A percentile compares a stretch with the other conserved stretches of the same genome.
Conservation (phyloP, 1,140 invertebrate species). For the Vanessa tameamea region DNA sequence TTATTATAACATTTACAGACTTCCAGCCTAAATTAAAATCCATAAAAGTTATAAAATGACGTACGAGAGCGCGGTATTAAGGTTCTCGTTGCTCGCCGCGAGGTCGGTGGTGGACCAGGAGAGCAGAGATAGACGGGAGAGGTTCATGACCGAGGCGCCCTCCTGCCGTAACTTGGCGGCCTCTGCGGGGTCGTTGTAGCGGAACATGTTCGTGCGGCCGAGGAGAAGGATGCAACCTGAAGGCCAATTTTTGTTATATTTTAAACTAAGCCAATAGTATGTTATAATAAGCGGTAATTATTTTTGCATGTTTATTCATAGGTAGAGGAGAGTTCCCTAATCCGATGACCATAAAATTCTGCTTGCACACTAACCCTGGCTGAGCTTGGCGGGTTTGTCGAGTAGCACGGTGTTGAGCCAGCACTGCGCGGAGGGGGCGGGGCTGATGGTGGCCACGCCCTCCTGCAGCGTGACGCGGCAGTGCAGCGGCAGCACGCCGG, state of each 20-base stretch:
- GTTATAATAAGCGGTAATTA: no score
- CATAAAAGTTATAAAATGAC: slow-evolving; percentile 26
- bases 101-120: slow-evolving; percentile 92
- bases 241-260: slow-evolving; percentile 8
- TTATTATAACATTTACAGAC: no score
- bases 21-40: no score
- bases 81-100: slow-evolving; percentile 88
- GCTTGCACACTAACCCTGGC: slow-evolving; percentile 51
- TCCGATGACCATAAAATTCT: not conserved
- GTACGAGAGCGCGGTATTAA: slow-evolving; percentile 69
- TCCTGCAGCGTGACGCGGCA: slow-evolving; percentile 88
- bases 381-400: slow-evolving; percentile 65
- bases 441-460: slow-evolving; percentile 89
- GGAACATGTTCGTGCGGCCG: slow-evolving; percentile 94
- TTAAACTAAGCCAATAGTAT: not conserved
- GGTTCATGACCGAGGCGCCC: slow-evolving; percentile 85
- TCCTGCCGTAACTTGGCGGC: slow-evolving; percentile 91
- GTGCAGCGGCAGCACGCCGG: slow-evolving; percentile 91
- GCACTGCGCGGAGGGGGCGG: slow-evolving; percentile 86
- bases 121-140: slow-evolving; percentile 91
- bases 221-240: slow-evolving; percentile 91
- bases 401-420: slow-evolving; percentile 89
- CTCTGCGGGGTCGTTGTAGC: slow-evolving; percentile 95
- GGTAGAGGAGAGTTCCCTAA: no score
- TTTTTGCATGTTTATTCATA: no score